Base-by-base conservation (phyloP, 2,797 vertebrate genomes). In the Anolis apletophallus region DNA sequence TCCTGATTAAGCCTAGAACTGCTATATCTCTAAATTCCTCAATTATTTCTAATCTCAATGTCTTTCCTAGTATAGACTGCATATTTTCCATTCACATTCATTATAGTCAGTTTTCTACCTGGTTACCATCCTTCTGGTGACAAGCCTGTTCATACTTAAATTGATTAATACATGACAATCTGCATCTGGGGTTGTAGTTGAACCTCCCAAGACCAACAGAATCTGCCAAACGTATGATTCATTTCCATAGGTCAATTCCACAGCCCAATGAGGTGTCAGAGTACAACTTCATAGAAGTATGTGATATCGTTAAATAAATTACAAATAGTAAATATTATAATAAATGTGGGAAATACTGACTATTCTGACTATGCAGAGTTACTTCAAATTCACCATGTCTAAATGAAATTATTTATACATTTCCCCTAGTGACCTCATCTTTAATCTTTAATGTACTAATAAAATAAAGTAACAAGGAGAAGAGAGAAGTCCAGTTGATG, bases 391-490 rank as follows among this genome's bases (percentile, higher is more conserved):
- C 54, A n/a, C 23, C 50, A 40, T 21, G 54, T 77, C 21, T 68
- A 14, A 76, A 52, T 61, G 21, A 52, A 84, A 76, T 52, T 3
- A 29, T 14, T 34, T 34, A 59, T 19, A 26, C 4, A 32, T 83
- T 75, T 34, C 10, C 55, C 57, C 52, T 61, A 13, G 2, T 84
- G 50, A 61, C 40, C 8, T 76, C 19, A 74, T 84, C 9, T 54
- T 64, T 79, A 79, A 74, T 84, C 9, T 54, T 64, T 79, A 79
- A 61, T 40, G 55, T 12, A 34, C 55, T 36, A 61, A 50, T 13
- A 61, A 64, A 84, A 84, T 17, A 83, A 75, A 84, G 46, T 68
- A 32, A 64, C 8, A 75, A 84, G 68, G 23, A 75, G n/a, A 59
- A n/a, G 46, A 46, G 32, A 12, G n/a, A 21, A 52, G 36, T 68